Evolutionary conservation across 2,888 invertebrate genomes (phyloP).

Genomic region (Xanthorhoe designata): DNA sequence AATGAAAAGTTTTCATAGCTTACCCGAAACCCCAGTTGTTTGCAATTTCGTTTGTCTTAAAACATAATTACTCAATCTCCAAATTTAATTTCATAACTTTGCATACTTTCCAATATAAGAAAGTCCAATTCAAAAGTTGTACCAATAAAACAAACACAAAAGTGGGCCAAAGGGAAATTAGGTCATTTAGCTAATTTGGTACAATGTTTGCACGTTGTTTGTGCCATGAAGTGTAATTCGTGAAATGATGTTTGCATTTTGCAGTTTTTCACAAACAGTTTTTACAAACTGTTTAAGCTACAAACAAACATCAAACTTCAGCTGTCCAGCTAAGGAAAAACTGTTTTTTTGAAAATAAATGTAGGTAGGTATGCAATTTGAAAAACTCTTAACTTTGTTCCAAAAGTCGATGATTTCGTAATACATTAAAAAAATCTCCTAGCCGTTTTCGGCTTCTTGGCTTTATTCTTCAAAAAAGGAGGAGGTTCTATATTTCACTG

Average conservation of each 20-base stretch:
- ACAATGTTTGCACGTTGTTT: conserved; percentile 43
- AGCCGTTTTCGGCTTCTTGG: too few relatives aligned
- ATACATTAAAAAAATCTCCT: too few relatives aligned
- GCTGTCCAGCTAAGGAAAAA: too few relatives aligned
- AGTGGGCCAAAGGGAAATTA: conserved; percentile 42
- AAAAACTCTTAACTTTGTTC: too few relatives aligned
- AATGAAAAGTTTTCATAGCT: neutral
- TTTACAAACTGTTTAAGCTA: neutral
- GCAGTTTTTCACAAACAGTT: neutral
- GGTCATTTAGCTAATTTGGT: conserved; percentile 57
- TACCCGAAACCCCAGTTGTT: neutral
- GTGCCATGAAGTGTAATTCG: conserved; percentile 24
- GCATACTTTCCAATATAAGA: conserved; percentile 1
- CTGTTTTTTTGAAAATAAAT: too few relatives aligned
- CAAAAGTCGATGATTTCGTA: too few relatives aligned
- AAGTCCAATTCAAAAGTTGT: conserved; percentile 11
- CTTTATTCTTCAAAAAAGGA: too few relatives aligned
- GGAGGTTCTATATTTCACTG: too few relatives aligned
- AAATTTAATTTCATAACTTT: conserved; percentile 14
- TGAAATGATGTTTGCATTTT: too few relatives aligned
- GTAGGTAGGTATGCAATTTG: too few relatives aligned
- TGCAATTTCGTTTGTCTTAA: conserved; percentile 1
- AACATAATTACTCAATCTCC: neutral
- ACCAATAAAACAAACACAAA: conserved; percentile 12
- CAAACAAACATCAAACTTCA: too few relatives aligned